Conservation (phyloP, 2,113 vertebrate species). For the Rhegmatorhina hoffmannsi region DNA sequence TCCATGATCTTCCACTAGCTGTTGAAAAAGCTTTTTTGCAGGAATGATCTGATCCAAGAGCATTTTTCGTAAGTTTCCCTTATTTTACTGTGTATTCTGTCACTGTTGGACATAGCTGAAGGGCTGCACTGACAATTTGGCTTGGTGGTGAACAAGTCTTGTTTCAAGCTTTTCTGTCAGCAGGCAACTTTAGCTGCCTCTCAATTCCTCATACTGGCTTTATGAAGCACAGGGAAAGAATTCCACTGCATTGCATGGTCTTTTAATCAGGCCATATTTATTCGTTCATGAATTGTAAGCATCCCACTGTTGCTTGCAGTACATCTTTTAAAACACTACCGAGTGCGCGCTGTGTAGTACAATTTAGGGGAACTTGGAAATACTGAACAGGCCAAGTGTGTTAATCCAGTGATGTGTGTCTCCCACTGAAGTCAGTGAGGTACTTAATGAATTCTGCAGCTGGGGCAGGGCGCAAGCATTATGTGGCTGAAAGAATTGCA, state of each 20-base stretch:
- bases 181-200: background rate
- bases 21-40: background rate
- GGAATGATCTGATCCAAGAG: background rate
- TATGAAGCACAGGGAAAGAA: background rate
- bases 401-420: rapidly evolving
- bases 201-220: background rate
- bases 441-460: background rate
- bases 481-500: background rate
- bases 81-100: background rate
- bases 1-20: background rate
- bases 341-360: background rate
- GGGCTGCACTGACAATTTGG: background rate
- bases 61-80: background rate
- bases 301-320: background rate
- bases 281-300: background rate
- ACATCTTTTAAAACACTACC: background rate
- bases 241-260: rapidly evolving
- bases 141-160: background rate
- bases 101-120: background rate
- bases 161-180: background rate
- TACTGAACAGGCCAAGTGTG: background rate
- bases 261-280: background rate
- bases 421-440: background rate
- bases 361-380: background rate
- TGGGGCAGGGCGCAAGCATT: background rate